These are phyloP conservation scores for Gobionotothen gibberifrons DNA, from an alignment of 2,797 vertebrate species.

Conservation along the genomic window DNA sequence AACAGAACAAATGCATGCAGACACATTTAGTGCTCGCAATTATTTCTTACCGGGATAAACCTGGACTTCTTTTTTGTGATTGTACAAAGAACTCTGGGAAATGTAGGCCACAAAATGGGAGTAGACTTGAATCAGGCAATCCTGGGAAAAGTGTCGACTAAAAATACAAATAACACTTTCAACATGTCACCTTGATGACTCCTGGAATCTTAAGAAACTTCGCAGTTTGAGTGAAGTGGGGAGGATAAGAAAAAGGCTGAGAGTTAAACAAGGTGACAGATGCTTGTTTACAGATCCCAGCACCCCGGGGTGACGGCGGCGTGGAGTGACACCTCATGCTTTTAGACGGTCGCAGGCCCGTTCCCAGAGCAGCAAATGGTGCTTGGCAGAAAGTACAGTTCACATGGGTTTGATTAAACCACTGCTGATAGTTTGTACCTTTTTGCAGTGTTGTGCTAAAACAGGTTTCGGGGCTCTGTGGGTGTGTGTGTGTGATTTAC, in stretches of 20 bases:
- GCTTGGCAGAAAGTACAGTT: conserved; percentile 72
- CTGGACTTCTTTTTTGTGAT: not conserved
- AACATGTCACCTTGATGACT: conserved; percentile 11
- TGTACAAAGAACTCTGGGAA: not conserved
- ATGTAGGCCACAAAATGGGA: not conserved
- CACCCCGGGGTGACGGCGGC: conserved; percentile 57
- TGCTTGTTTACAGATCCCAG: conserved; percentile 76
- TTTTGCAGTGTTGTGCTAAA: conserved; percentile 55
- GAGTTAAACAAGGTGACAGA: conserved; percentile 76
- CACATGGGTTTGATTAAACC: conserved; percentile 75
- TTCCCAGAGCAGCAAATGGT: conserved; percentile 78
- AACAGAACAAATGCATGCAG: not conserved
- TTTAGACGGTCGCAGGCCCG: conserved; percentile 60
- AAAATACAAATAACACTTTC: conserved; percentile 34
- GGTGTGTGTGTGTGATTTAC: conserved; percentile 54
- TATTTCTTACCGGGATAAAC: not conserved
- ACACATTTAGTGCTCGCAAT: not conserved
- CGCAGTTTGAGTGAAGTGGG: conserved; percentile 13
- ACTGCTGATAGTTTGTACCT: conserved; percentile 57
- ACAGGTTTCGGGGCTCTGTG: not conserved
- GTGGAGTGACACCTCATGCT: conserved; percentile 71
- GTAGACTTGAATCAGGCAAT: conserved; percentile 3
- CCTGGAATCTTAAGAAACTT: not conserved
- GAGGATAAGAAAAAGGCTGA: conserved; percentile 35
- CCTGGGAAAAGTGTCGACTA: conserved; percentile 11